Base-by-base conservation (phyloP, 2,113 vertebrate species). In the Mohoua ochrocephala region DNA sequence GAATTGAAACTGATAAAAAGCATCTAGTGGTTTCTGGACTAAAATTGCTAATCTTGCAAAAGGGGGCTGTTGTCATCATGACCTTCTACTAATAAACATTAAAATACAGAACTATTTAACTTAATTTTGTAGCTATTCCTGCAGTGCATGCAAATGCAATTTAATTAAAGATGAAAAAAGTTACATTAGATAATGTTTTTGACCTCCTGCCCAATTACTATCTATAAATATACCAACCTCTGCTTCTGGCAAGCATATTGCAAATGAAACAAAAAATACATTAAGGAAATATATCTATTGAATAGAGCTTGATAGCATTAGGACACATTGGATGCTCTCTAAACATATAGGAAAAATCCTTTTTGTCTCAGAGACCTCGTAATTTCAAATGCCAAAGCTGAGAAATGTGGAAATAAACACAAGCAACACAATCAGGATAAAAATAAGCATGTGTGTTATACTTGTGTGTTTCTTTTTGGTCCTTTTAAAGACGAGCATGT, bases 101-200 rank as follows among this genome's bases (percentile, higher is more conserved):
- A 77, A 95, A 82, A 94, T 83, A 89, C 71, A 95, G 59, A 96
- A 60, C 41, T 94, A 93, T 97, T 96, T 97, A 95, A 96, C 81
- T 95, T 89, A 97, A 95, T 97, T 97, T 97, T 76, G 49, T 82
- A 70, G 47, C 74, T 97, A 89, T 94, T 96, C 88, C 92, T 97
- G 95, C 80, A 87, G n/a, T 80, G 84, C 82, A 94, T 97, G 68
- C 60, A 98, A 96, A 83, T 68, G 39, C 41, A 97, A 97, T 96
- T 98, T 96, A 97, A 98, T 98, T 97, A 97, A 96, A 95, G 91
- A 94, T 86, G 21, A 77, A 95, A 97, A 98, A 97, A 83, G 30
- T 94, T 94, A 76, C 91, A 96, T 97, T 94, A 83, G 84, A 79
- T 89, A 95, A 97, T 97, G 49, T 60, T 97, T 97, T 96, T 96